Evolutionary conservation across 2,113 vertebrate genomes (phyloP), one percentile per base, ranked within the genome.

Genomic region (Synodontis membranacea): DNA sequence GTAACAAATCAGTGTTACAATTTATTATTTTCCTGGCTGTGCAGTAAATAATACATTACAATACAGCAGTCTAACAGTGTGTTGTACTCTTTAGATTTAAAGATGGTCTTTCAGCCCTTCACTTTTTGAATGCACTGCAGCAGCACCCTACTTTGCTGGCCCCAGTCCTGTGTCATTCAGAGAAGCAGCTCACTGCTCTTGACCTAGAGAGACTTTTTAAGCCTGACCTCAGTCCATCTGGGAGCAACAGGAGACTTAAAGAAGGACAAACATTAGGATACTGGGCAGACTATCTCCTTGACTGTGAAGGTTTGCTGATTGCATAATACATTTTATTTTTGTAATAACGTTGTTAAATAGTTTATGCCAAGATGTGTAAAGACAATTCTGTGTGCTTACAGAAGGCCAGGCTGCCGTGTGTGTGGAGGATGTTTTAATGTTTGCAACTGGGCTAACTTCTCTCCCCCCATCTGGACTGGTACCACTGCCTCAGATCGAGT

Each of bases 191-290:
- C n/a, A n/a, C n/a, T n/a, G n/a, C n/a, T n/a, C n/a, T n/a, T n/a
- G 62, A 87, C 28, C 74, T 89, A 58, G 82, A 84, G 50, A 84
- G 28, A 37, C 86, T n/a, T 88, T 28, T 90, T 90, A 86, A 83
- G 83, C 87, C 86, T 70, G 79, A 86, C 64, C 68, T 91, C 50
- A 89, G 89, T 66, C 89, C 88, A 54, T 82, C 84, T n/a, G 88
- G 88, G 60, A 89, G 83, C 52, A 89, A 87, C 21, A 85, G 83
- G 83, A 89, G 87, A 88, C 72, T 48, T 50, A 54, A 31, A 84
- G 56, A 83, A 80, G 68, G 56, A 66, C 17, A 89, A 87, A 84
- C 86, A 5, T 21, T 88, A 54, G 78, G 23, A 56, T 90, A n/a
- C n/a, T 91, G 88, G 86, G 54, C 79, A 52, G 66, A 82, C 42